Evolutionary conservation across 2,113 vertebrate genomes (phyloP).

Genomic region (Hymenochirus boettgeri): DNA sequence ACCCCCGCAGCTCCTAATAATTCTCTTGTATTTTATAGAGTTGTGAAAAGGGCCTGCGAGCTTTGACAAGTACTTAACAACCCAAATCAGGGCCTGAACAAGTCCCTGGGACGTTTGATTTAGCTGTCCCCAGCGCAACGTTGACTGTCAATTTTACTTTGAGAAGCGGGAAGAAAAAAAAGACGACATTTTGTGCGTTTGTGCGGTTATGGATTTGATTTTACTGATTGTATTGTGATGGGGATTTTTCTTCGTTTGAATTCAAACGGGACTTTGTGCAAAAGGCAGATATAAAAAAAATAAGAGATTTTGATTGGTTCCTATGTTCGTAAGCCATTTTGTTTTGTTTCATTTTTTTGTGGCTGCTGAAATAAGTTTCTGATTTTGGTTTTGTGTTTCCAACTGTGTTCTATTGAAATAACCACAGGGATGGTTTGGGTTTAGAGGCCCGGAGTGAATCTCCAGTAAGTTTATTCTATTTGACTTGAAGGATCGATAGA

Average conservation of each 20-base stretch:
- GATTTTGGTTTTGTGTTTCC: conserved; percentile 17
- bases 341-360: conserved; percentile 42
- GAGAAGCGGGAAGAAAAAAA: conserved; percentile 49
- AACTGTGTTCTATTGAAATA: conserved; percentile 16
- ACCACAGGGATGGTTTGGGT: conserved; percentile 18
- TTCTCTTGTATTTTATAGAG: conserved; percentile 80
- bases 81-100: conserved; percentile 68
- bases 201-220: conserved; percentile 48
- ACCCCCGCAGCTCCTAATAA: conserved; percentile 74
- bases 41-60: conserved; percentile 62
- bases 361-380: conserved; percentile 48
- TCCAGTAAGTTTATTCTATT: too few relatives aligned
- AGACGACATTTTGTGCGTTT: conserved; percentile 49
- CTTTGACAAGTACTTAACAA: conserved; percentile 81
- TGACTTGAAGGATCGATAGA: too few relatives aligned
- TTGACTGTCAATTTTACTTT: conserved; percentile 57
- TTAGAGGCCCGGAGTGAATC: not conserved
- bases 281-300: conserved; percentile 8
- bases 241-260: conserved; percentile 37
- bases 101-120: conserved; percentile 68
- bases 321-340: conserved; percentile 33
- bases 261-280: not conserved
- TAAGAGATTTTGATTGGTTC: not conserved
- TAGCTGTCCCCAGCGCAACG: conserved; percentile 53
- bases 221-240: conserved; percentile 43